These are phyloP conservation scores for Argyrosomus regius DNA, from an alignment of 2,797 vertebrate species.

Conservation along the genomic window DNA sequence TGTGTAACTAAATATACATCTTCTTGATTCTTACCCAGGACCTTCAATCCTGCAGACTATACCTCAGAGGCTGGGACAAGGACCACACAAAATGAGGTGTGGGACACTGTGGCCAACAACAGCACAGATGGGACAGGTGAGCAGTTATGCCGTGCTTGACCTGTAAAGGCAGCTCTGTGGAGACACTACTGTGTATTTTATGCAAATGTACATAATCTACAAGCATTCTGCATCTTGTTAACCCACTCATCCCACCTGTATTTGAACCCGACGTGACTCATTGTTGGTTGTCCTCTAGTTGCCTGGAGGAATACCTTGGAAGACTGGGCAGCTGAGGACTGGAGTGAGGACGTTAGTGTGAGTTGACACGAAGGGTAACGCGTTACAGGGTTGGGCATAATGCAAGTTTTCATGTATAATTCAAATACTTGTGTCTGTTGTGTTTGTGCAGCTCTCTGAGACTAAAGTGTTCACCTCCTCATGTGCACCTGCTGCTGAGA, in stretches of 20 bases:
- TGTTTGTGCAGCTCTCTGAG: conserved; percentile 82
- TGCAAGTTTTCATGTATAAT: not conserved
- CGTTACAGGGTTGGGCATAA: not conserved
- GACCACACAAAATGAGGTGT: conserved; percentile 88
- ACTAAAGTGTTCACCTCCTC: conserved; percentile 94
- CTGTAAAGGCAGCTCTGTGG: not conserved
- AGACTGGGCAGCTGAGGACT: conserved; percentile 96
- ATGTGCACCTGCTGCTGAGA: conserved; percentile 90
- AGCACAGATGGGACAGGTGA: conserved; percentile 91
- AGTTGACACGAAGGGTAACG: conserved; percentile 60
- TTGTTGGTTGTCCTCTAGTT: conserved; percentile 71
- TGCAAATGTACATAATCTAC: not conserved
- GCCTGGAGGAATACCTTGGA: conserved; percentile 93
- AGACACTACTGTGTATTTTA: not conserved
- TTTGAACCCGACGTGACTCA: conserved; percentile 9
- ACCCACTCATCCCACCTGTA: not conserved
- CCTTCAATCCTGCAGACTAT: conserved; percentile 97
- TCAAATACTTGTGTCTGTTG: conserved; percentile 9
- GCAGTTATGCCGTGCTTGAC: not conserved
- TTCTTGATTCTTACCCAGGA: conserved; percentile 79
- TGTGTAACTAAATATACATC: not conserved
- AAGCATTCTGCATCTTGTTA: conserved; percentile 9
- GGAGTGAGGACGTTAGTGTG: conserved; percentile 95
- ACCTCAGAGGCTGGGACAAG: conserved; percentile 87
- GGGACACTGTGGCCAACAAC: conserved; percentile 90